phyloP scores from a whole-genome alignment of 2,113 vertebrate species.

The Haliaeetus leucogaster region DNA sequence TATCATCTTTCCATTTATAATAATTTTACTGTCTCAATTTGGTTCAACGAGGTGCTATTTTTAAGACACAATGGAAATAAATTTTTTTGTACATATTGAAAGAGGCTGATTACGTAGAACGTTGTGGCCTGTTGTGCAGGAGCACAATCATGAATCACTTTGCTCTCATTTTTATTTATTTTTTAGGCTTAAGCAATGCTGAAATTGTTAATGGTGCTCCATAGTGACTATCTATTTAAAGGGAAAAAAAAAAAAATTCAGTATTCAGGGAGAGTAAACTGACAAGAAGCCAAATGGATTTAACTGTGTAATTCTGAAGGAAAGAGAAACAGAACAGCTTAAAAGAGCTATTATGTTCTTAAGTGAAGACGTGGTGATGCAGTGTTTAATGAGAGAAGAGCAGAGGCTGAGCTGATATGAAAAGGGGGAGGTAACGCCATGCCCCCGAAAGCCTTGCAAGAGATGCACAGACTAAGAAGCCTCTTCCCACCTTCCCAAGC shows the following conservation, averaged over 20 bases:
- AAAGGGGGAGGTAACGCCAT: accelerated
- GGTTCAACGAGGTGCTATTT: conserved; percentile 14
- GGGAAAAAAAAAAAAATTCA: background rate
- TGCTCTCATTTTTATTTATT: background rate
- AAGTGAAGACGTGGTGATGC: background rate
- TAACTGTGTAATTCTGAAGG: background rate
- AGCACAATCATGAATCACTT: background rate
- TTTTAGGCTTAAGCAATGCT: background rate
- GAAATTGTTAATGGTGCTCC: background rate
- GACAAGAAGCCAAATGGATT: background rate
- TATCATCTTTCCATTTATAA: conserved; percentile 7
- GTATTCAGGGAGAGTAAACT: background rate
- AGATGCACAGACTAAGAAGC: background rate
- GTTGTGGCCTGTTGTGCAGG: background rate
- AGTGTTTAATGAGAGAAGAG: background rate
- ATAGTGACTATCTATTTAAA: background rate
- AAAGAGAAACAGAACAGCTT: background rate
- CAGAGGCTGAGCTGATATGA: background rate
- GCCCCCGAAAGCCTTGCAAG: background rate
- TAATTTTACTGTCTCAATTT: conserved; percentile 1
- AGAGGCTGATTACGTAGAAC: conserved; percentile 1
- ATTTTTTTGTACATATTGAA: background rate
- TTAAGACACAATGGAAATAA: conserved; percentile 16
- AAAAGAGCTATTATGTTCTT: background rate
- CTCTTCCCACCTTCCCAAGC: background rate